phyloP scores from a whole-genome alignment of 2,113 vertebrate species.

The Aptenodytes forsteri region DNA sequence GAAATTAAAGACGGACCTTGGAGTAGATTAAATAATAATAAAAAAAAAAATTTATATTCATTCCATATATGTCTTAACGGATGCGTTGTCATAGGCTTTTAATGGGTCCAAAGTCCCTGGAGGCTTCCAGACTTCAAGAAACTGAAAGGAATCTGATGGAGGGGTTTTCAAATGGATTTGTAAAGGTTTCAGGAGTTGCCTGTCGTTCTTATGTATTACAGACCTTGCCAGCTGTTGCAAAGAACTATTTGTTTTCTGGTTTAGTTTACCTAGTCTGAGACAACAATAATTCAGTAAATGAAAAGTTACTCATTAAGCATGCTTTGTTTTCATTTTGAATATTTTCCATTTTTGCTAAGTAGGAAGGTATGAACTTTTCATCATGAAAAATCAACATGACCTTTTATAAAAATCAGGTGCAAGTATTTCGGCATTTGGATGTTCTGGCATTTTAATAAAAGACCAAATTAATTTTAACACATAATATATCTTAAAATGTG shows the following conservation, averaged over 20 bases:
- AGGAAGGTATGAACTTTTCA: background rate
- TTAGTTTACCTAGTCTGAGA: background rate
- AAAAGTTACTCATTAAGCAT: background rate
- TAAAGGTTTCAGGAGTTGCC: background rate
- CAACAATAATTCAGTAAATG: background rate
- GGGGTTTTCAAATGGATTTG: background rate
- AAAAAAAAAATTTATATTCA: background rate
- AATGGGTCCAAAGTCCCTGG: background rate
- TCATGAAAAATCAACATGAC: slow-evolving; percentile 38
- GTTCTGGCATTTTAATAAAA: slow-evolving; percentile 18
- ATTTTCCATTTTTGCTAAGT: background rate
- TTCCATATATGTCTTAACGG: background rate
- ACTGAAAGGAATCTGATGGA: background rate
- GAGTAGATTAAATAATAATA: background rate
- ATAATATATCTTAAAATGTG: background rate
- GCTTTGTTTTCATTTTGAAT: background rate
- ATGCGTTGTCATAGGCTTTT: background rate
- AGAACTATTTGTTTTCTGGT: background rate
- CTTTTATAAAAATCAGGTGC: slow-evolving; percentile 28
- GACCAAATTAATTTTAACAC: background rate
- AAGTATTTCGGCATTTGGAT: background rate
- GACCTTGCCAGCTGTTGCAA: background rate
- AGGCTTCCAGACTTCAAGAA: background rate
- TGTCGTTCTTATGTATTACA: background rate
- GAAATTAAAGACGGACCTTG: slow-evolving; percentile 4